Evolutionary conservation across 2,113 vertebrate species (phyloP), one percentile per base, ranked within the genome.

Genomic region (Sitta europaea): DNA sequence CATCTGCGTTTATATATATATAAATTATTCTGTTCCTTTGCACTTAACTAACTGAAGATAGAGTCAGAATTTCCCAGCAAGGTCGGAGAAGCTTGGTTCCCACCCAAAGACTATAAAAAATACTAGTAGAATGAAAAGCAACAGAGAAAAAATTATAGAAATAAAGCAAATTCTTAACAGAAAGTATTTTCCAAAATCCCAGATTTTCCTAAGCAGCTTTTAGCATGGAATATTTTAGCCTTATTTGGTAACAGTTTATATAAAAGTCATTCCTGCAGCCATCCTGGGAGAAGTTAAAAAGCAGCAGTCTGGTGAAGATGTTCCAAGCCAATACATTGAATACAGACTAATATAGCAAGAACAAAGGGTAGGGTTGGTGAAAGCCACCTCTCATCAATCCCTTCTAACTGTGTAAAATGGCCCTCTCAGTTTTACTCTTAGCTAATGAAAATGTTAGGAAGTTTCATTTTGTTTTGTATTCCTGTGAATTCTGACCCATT

Each of bases 1-100:
- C 50, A 2, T 29, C 2, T 53, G 3, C 45, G 8, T 23, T 5
- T 53, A 3, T 51, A 3, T 63, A 1, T 14, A 4, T n/a, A 3
- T 36, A 8, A 3, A 5, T 35, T 57, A 13, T 55, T 70, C 76
- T 86, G 24, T 66, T 79, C 18, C 27, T 22, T 58, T 76, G 72
- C 57, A 80, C 24, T 47, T 65, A 38, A 75, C 11, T 42, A 65
- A 28, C 12, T 48, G 40, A 80, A 71, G 27, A 31, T 50, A 24
- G 0, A 11, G 36, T 50, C 16, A 80, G 29, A 61, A 78, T 54
- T 77, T 65, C 47, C n/a, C 38, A 40, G 11, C 23, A 55, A 42
- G 15, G 4, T 3, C 45, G 17, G 10, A 9, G 9, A 75, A 55
- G 18, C 23, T 70, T 36, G 7, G 9, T 84, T 76, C 86, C 22